A percentile compares a stretch with the other conserved stretches of the same genome.
These are phyloP conservation scores for Anarrhichthys ocellatus DNA, from an alignment of 2,113 vertebrate genomes.

Conservation along the genomic window DNA sequence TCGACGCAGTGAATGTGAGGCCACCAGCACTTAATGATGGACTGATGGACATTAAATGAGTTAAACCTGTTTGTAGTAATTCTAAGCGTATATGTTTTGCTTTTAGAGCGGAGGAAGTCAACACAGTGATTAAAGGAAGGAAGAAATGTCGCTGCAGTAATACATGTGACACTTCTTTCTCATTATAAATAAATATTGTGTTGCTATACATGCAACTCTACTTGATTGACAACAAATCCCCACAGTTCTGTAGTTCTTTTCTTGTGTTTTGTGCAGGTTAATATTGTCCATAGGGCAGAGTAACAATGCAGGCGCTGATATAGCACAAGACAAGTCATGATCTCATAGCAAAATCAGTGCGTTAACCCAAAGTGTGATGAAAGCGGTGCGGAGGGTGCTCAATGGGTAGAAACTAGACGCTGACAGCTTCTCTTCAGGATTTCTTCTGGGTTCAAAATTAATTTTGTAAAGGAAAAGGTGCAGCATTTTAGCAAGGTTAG, in stretches of 20 bases:
- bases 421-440: no score
- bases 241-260: background rate
- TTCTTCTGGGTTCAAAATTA: background rate
- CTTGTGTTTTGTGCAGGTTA: background rate
- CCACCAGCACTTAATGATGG: conserved; percentile 26
- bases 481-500: no score
- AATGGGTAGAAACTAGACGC: background rate
- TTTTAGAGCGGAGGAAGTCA: background rate
- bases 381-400: background rate
- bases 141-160: background rate
- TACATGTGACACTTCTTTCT: background rate
- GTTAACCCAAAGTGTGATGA: conserved; percentile 33
- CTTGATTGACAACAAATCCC: background rate
- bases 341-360: conserved; percentile 6
- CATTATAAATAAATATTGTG: background rate
- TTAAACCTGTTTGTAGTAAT: background rate
- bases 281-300: no score
- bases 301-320: background rate
- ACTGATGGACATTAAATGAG: conserved; percentile 3
- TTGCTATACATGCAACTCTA: background rate
- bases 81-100: background rate
- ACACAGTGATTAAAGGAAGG: background rate
- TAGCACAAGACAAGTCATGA: conserved; percentile 13
- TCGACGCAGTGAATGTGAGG: conserved; percentile 20
- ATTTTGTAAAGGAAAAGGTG: background rate